These are phyloP conservation scores for Eueides isabella DNA, from an alignment of 1,140 invertebrate genomes.

Conservation along the genomic window DNA sequence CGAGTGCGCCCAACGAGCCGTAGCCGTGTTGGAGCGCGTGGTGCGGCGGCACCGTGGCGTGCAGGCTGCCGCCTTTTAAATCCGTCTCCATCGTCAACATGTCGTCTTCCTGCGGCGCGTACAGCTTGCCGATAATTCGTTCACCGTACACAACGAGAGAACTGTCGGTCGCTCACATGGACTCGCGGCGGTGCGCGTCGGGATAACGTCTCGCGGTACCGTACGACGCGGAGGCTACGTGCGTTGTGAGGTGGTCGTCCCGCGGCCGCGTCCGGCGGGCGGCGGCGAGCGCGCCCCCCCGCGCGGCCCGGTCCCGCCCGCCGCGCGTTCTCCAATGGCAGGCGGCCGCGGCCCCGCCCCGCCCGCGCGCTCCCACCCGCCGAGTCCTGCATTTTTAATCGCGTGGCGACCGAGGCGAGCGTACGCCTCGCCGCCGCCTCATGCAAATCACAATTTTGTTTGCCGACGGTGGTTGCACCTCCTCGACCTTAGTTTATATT, in stretches of 20 bases:
- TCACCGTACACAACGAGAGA: conserved; percentile 78
- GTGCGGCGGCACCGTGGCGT: conserved; percentile 91
- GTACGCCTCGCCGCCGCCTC: conserved; percentile 70
- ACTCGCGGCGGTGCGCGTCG: conserved; percentile 71
- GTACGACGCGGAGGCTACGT: conserved; percentile 74
- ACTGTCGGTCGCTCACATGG: conserved; percentile 76
- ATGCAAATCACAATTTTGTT: conserved; percentile 80
- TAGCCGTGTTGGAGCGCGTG: conserved; percentile 87
- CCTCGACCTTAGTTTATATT: conserved; percentile 67
- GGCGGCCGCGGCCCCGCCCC: conserved; percentile 57
- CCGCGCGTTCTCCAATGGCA: conserved; percentile 42
- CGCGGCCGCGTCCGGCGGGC: conserved; percentile 55
- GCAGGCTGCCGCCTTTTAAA: conserved; percentile 91
- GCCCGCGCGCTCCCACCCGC: conserved; percentile 67
- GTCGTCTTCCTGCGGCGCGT: conserved; percentile 87
- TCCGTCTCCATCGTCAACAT: conserved; percentile 95
- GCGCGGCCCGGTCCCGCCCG: conserved; percentile 43
- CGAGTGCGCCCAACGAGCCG: conserved; percentile 87
- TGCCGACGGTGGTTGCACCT: conserved; percentile 74
- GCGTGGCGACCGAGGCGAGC: conserved; percentile 72
- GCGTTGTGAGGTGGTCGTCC: conserved; percentile 70
- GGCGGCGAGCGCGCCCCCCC: conserved; percentile 59
- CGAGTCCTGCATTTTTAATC: conserved; percentile 77
- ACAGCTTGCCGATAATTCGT: conserved; percentile 86
- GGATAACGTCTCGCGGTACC: conserved; percentile 61